Evolutionary conservation across 2,888 invertebrate species (phyloP), one percentile per base, ranked within the genome.

Genomic region (Synanthedon formicaeformis): DNA sequence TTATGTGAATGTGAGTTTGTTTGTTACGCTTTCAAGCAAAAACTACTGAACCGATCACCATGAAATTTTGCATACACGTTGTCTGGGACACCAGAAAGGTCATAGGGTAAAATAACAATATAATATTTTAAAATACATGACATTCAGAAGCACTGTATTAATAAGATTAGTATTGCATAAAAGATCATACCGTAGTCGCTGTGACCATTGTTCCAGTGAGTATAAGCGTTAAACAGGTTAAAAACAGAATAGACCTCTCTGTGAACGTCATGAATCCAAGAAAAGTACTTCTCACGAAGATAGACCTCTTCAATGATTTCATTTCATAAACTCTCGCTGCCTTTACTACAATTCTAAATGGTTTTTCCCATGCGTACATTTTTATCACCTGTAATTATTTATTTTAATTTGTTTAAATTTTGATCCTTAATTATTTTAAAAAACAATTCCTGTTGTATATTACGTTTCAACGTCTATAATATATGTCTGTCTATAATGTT

Each of bases 291-390:
- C 91, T 83, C n/a, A 93, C 89, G 60, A 89, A 90, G 11, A 91
- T 89, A 4, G 91, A 88, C 54, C 87, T 84, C 60, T 77, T 84
- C 40, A 93, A 79, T 18, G 90, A 82, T 1, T 65, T 72, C 61
- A 93, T 80, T 77, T 93, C 87, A 51, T 68, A 71, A 53, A 65
- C 82, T 62, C 94, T 78, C 2, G 91, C 89, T 5, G 81, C 69
- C 51, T 85, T 89, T 11, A 95, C 91, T 0, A 95, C 82, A 16
- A 89, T 76, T 51, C 92, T 91, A 73, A 97, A 97, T 0, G 96
- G 94, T 60, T 90, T 90, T 78, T 97, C 97, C 94, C 97, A 97
- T 2, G 96, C 93, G 73, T 96, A 97, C 96, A 97, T 97, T 87
- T 97, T 97, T 57, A 97, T 95, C 0, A 96, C 94, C 83, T 93